Conservation (phyloP, 2,888 invertebrate genomes). For the Eutolmus rufibarbis region DNA sequence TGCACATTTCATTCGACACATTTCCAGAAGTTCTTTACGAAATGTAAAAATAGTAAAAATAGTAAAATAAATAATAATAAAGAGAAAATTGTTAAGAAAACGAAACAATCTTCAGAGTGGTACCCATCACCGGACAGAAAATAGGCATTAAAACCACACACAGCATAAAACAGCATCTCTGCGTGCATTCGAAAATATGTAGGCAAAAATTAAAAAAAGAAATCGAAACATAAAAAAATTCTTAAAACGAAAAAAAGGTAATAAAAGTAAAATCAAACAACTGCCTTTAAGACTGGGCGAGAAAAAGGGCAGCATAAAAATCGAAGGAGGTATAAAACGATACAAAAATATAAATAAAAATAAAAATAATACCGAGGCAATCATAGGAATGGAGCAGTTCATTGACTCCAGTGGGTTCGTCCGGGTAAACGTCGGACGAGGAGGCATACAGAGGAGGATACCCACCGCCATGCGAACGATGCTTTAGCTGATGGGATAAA, state of each 20-base stretch:
- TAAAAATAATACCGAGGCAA: neutral
- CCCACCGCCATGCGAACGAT: too few relatives aligned
- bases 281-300: neutral
- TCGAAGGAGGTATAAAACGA: neutral
- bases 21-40: too few relatives aligned
- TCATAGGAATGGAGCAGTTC: slow-evolving; percentile 34
- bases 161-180: neutral
- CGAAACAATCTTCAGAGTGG: neutral
- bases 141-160: neutral
- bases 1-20: neutral
- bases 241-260: neutral
- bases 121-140: neutral
- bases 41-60: too few relatives aligned
- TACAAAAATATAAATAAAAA: neutral
- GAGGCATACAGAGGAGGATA: neutral
- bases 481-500: neutral
- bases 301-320: slow-evolving; percentile 7
- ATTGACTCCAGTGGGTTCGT: slow-evolving; percentile 1
- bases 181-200: neutral
- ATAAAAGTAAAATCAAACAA: neutral
- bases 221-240: neutral
- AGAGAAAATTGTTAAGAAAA: too few relatives aligned
- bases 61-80: too few relatives aligned
- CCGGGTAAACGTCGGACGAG: neutral
- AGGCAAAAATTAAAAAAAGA: neutral